Conservation (phyloP, 1,140 invertebrate genomes). For the Leptoteleia sp. region DNA sequence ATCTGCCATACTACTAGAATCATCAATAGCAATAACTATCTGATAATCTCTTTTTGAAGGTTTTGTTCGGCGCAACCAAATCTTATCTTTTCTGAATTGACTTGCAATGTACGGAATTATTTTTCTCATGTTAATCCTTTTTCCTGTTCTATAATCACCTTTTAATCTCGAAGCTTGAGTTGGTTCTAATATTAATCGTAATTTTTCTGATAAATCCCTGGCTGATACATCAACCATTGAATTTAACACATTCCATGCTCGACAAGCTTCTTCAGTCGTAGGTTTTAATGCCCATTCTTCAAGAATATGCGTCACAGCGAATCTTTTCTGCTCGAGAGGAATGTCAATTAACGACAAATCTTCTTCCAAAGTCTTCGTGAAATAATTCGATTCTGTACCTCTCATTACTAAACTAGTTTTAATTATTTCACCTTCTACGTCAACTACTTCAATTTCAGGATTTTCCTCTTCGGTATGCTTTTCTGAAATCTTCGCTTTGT, state of each 20-base stretch:
- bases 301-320: no score
- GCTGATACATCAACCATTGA: slow-evolving; percentile 86
- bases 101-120: slow-evolving; percentile 99
- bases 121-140: slow-evolving; percentile 98
- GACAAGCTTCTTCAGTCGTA: slow-evolving; percentile 80
- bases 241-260: slow-evolving; percentile 83
- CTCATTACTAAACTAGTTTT: no score
- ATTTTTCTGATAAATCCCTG: slow-evolving; percentile 95
- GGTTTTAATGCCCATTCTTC: no score
- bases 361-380: no score
- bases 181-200: slow-evolving; percentile 96
- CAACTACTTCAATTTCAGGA: slow-evolving; percentile 79
- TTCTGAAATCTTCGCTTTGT: slow-evolving; percentile 79
- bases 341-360: no score
- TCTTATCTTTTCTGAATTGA: slow-evolving; percentile 99
- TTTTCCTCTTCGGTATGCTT: slow-evolving; percentile 74
- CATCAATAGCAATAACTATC: slow-evolving; percentile 97
- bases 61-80: slow-evolving; percentile 98
- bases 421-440: slow-evolving; percentile 89
- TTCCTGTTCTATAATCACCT: slow-evolving; percentile 98
- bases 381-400: no score
- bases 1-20: slow-evolving; percentile 96
- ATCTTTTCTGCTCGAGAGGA: no score
- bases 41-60: slow-evolving; percentile 98
- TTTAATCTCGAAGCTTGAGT: slow-evolving; percentile 94